A percentile compares a stretch with the other conserved stretches of the same genome.
phyloP scores from a whole-genome alignment of 2,888 invertebrate genomes.

The Drosophila maculinotata region DNA sequence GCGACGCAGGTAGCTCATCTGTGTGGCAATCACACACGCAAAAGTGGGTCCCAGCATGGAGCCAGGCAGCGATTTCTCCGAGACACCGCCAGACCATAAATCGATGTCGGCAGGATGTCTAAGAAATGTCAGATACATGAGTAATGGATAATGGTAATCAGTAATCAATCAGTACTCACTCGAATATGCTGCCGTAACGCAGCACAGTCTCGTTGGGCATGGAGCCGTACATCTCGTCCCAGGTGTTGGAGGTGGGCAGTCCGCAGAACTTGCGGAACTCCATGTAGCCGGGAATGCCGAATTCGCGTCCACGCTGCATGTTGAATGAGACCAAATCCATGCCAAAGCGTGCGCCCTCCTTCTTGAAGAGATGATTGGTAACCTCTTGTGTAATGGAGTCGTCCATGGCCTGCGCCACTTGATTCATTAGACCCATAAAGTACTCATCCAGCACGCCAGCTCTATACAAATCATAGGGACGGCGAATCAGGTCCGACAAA shows the following conservation, averaged over 20 bases:
- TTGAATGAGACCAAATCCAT: conserved; percentile 97
- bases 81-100: conserved; percentile 97
- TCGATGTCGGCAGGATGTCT: conserved; percentile 96
- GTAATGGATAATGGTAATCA: not conserved
- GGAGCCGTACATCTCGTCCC: conserved; percentile 92
- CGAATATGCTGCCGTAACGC: conserved; percentile 93
- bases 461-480: conserved; percentile 95
- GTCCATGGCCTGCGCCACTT: conserved; percentile 97
- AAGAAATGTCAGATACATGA: conserved; percentile 17
- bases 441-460: conserved; percentile 96
- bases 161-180: conserved; percentile 86
- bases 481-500: conserved; percentile 93
- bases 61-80: conserved; percentile 94
- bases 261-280: conserved; percentile 96
- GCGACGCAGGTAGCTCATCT: conserved; percentile 94
- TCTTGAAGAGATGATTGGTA: conserved; percentile 96
- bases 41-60: conserved; percentile 98
- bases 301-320: conserved; percentile 96
- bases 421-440: conserved; percentile 96
- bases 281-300: conserved; percentile 96
- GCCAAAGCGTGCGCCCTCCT: conserved; percentile 90
- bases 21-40: conserved; percentile 96
- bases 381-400: conserved; percentile 96
- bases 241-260: conserved; percentile 90
- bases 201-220: conserved; percentile 95